phyloP scores from a whole-genome alignment of 1,140 invertebrate species.

The Hormaphis cornu region DNA sequence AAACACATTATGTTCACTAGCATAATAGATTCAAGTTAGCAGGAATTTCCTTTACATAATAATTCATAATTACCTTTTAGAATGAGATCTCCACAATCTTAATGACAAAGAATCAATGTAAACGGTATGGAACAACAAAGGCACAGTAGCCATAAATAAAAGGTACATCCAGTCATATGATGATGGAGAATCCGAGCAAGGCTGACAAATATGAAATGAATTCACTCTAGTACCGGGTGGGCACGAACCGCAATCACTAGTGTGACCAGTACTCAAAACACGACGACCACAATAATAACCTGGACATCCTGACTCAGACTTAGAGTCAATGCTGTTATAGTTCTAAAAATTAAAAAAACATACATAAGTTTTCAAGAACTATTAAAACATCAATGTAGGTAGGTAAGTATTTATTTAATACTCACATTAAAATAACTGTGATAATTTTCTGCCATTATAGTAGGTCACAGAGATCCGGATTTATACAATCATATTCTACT shows the following conservation, averaged over 20 bases:
- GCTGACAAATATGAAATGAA: slow-evolving; percentile 57
- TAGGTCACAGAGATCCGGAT: too few species aligned
- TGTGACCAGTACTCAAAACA: slow-evolving; percentile 53
- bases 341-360: too few species aligned
- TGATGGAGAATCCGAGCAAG: slow-evolving; percentile 62
- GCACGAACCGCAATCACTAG: slow-evolving; percentile 75
- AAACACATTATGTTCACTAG: too few species aligned
- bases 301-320: slow-evolving; percentile 50
- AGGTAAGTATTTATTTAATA: too few species aligned
- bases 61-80: not conserved
- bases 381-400: too few species aligned
- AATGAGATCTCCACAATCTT: not conserved
- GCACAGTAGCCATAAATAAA: slow-evolving; percentile 80
- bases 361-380: too few species aligned
- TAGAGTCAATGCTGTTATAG: slow-evolving; percentile 14
- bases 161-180: slow-evolving; percentile 93
- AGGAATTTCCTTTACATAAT: too few species aligned
- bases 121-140: slow-evolving; percentile 79
- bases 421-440: too few species aligned
- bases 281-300: slow-evolving; percentile 77
- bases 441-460: too few species aligned
- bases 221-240: slow-evolving; percentile 64
- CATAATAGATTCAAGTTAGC: too few species aligned
- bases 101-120: slow-evolving; percentile 44
- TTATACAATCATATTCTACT: too few species aligned